Evolutionary conservation across 2,113 vertebrate species (phyloP), one percentile per base, ranked within the genome.

Genomic region (Phaethon lepturus): DNA sequence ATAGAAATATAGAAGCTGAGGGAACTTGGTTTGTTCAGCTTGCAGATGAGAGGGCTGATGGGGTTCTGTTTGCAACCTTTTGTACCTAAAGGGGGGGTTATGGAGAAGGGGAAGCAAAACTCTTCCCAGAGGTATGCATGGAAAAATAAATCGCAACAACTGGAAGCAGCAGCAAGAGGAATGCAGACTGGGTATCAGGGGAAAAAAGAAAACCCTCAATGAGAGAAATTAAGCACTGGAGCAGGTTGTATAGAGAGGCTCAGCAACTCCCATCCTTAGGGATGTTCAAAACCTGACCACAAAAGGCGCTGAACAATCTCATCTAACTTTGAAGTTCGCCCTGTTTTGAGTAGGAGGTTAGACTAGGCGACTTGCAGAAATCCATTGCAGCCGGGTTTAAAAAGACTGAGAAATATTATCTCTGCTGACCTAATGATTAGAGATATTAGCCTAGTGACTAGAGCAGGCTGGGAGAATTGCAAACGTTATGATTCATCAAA

Each of bases 21-120:
- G 53, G 19, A 47, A 8, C 33, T 71, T 33, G 19, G 13, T 68
- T 68, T 35, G 15, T 53, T 53, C 3, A 6, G 5, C 26, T 53
- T 66, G 19, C 33, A 62, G 14, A 5, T 0, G 0, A 52, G 38
- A 74, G 58, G n/a, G 8, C 9, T 66, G 44, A 28, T 9, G 31
- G 42, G 13, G 18, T 31, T 79, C 52, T 72, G 1, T 47, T 47
- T 68, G 33, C 28, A 72, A 33, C 28, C n/a, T 58, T 82, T 74
- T 69, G 28, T 74, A 38, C 31, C 24, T 40, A 31, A 38, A 47
- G 5, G 3, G 38, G 20, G 1, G 11, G 1, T 20, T 59, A 55
- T 23, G 49, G 28, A 71, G 47, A 69, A 82, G 49, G 88, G 7
- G 6, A 38, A 75, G 38, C 7, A 88, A 69, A 85, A 42, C 6